Percentiles rank a stretch among this genome's conserved stretches.
Evolutionary conservation across 2,797 vertebrate genomes (phyloP).

Genomic region (Rhynchotus rufescens): DNA sequence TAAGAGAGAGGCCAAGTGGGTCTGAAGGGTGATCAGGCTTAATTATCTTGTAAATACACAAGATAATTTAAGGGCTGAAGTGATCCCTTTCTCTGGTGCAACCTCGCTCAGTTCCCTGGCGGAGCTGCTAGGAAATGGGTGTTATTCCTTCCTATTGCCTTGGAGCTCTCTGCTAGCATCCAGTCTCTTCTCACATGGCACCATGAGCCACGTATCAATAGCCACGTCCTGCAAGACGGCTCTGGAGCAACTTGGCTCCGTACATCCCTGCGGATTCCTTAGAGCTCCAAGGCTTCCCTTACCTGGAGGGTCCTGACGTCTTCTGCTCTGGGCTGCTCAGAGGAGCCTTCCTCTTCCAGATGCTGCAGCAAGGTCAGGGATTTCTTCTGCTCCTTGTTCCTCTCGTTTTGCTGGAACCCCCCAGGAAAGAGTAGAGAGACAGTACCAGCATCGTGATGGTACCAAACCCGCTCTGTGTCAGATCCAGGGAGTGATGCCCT

Average conservation of each 20-base stretch:
- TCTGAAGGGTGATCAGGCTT: neutral
- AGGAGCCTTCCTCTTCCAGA: constrained; percentile 29
- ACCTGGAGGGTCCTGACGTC: constrained; percentile 46
- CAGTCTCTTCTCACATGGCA: neutral
- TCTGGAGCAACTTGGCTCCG: neutral
- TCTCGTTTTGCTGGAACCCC: constrained; percentile 62
- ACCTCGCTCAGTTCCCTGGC: neutral
- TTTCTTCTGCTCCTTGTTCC: constrained; percentile 66
- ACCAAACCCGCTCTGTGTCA: rapidly evolving
- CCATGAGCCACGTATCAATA: neutral
- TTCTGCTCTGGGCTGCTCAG: rapidly evolving
- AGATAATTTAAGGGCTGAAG: neutral
- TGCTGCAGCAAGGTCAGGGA: constrained; percentile 57
- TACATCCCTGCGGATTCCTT: rapidly evolving
- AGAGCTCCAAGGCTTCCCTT: rapidly evolving
- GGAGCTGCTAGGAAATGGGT: neutral
- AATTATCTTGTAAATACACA: neutral
- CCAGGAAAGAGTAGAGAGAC: neutral
- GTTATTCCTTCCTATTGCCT: neutral
- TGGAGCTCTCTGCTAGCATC: neutral
- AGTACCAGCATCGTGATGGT: rapidly evolving
- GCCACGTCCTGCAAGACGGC: neutral
- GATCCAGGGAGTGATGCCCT: neutral
- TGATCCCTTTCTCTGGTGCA: neutral
- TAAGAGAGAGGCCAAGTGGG: neutral